Conservation (phyloP, 2,888 invertebrate species). For the Ctenicera cuprea region DNA sequence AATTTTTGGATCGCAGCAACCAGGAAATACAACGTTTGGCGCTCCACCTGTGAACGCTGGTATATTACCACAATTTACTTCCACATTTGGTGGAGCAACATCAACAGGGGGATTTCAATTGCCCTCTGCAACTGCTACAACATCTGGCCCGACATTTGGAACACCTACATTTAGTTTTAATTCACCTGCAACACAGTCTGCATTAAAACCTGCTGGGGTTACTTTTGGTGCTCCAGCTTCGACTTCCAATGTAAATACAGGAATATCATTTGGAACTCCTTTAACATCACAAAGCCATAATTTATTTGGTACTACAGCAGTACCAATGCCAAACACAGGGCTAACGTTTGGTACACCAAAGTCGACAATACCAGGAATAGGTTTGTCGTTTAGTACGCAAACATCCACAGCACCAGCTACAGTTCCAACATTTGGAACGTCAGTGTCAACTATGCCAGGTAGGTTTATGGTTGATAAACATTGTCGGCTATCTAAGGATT, state of each 20-base stretch:
- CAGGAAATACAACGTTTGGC: constrained; percentile 26
- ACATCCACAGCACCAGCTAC: constrained; percentile 36
- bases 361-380: constrained; percentile 18
- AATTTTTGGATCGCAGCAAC: constrained; percentile 29
- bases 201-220: constrained; percentile 4
- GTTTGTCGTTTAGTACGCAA: constrained; percentile 44
- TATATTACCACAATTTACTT: constrained; percentile 26
- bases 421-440: constrained; percentile 60
- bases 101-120: constrained; percentile 51
- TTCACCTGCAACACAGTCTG: constrained; percentile 16
- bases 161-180: constrained; percentile 32
- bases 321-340: constrained; percentile 55
- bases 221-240: constrained; percentile 26
- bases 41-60: constrained; percentile 3
- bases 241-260: constrained; percentile 1
- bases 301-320: constrained; percentile 19
- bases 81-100: constrained; percentile 36
- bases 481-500: background rate
- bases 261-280: constrained; percentile 33
- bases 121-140: constrained; percentile 50
- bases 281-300: constrained; percentile 1
- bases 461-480: too few species aligned
- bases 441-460: constrained; percentile 44
- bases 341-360: constrained; percentile 57
- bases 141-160: constrained; percentile 37